These are phyloP conservation scores for Nothoprocta pentlandii DNA, from an alignment of 2,113 vertebrate species.

Conservation along the genomic window DNA sequence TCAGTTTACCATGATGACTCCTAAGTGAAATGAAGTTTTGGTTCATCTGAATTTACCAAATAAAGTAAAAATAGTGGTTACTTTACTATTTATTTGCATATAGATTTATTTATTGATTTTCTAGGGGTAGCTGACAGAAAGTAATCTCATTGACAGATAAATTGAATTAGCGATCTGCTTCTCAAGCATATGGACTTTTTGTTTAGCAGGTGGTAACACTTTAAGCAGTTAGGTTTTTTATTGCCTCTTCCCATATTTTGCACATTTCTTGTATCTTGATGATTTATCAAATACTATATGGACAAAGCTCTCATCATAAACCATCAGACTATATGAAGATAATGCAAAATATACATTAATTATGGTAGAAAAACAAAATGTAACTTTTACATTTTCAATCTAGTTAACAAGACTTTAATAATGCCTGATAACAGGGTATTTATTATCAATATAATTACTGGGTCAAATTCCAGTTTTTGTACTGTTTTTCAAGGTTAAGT, in stretches of 20 bases:
- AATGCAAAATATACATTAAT: not conserved
- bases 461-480: not conserved
- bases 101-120: slow-evolving; percentile 21
- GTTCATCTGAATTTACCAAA: not conserved
- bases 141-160: not conserved
- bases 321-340: not conserved
- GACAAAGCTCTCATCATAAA: not conserved
- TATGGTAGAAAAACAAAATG: not conserved
- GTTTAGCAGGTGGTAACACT: not conserved
- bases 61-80: not conserved
- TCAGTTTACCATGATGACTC: not conserved
- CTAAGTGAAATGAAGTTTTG: not conserved
- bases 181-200: not conserved
- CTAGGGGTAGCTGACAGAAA: not conserved
- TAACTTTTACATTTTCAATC: not conserved
- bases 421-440: not conserved
- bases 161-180: not conserved
- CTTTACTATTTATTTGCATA: slow-evolving; percentile 4
- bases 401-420: not conserved
- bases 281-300: not conserved
- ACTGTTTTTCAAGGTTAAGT: not conserved
- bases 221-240: not conserved
- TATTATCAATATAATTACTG: not conserved
- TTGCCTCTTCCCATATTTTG: not conserved
- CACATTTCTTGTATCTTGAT: not conserved